Conservation (phyloP, 2,888 invertebrate genomes). For the Lymantria monacha region DNA sequence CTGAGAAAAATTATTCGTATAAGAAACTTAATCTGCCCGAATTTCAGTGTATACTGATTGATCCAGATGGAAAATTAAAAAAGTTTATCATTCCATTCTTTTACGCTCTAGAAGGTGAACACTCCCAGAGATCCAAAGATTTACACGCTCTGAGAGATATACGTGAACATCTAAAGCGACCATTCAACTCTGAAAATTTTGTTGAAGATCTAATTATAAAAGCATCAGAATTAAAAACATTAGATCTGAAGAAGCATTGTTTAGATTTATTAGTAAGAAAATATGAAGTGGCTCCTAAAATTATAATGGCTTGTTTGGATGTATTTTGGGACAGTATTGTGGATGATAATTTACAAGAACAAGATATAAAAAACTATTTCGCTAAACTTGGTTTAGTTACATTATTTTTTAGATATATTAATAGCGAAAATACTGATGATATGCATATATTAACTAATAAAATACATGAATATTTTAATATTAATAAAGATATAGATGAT, state of each 20-base stretch:
- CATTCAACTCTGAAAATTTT: constrained; percentile 74
- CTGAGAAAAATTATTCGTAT: constrained; percentile 79
- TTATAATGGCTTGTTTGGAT: constrained; percentile 76
- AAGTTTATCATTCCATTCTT: constrained; percentile 95
- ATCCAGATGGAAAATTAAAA: constrained; percentile 91
- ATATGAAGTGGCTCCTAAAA: constrained; percentile 84
- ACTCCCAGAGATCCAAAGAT: constrained; percentile 93
- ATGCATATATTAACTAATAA: constrained; percentile 51
- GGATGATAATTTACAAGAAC: constrained; percentile 38
- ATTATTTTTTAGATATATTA: constrained; percentile 61
- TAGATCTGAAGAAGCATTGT: constrained; percentile 87
- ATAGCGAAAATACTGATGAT: constrained; percentile 55
- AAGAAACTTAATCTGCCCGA: constrained; percentile 83
- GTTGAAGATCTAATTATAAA: constrained; percentile 79
- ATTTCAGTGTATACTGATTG: constrained; percentile 90
- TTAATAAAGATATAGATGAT: constrained; percentile 18
- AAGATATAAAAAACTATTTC: constrained; percentile 57
- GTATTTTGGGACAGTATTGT: constrained; percentile 70
- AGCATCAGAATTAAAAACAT: constrained; percentile 85
- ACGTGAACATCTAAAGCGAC: constrained; percentile 84
- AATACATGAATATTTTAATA: constrained; percentile 39
- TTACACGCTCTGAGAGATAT: constrained; percentile 91
- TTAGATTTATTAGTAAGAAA: constrained; percentile 86
- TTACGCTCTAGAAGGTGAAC: constrained; percentile 92
- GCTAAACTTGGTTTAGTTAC: constrained; percentile 57